Conservation (phyloP, 2,888 invertebrate genomes). For the Temnothorax ravouxi region DNA sequence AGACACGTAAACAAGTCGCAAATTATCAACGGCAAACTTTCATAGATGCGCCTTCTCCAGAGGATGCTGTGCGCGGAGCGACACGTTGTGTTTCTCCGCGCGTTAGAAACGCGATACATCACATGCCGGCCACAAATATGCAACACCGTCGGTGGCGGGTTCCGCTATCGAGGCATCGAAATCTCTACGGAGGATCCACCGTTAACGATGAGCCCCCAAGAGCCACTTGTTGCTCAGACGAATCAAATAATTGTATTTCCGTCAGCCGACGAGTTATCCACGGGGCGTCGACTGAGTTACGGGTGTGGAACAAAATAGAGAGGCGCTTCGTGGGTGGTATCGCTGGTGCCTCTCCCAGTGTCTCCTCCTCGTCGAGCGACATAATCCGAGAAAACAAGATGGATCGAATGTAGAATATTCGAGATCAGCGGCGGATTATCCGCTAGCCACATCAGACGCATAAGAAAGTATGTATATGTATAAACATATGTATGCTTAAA, state of each 20-base stretch:
- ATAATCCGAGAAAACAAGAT: conserved; percentile 70
- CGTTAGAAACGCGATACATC: conserved; percentile 29
- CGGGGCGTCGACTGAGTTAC: conserved; percentile 29
- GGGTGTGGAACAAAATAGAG: conserved; percentile 55
- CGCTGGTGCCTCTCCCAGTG: neutral
- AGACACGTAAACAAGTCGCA: conserved; percentile 20
- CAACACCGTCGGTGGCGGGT: conserved; percentile 27
- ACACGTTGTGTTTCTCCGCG: neutral
- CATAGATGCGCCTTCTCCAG: neutral
- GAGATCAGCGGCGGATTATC: conserved; percentile 29
- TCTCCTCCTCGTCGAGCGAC: neutral
- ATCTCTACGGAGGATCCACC: conserved; percentile 65
- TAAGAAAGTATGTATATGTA: neutral
- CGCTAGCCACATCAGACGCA: neutral
- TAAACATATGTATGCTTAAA: neutral
- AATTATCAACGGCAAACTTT: conserved; percentile 6
- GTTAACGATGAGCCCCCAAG: conserved; percentile 48
- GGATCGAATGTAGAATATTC: conserved; percentile 37
- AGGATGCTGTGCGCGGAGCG: neutral
- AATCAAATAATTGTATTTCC: conserved; percentile 76
- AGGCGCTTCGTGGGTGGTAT: conserved; percentile 68
- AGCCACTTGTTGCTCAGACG: conserved; percentile 75
- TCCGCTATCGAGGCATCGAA: conserved; percentile 73
- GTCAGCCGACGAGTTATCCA: conserved; percentile 58
- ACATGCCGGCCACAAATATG: neutral